phyloP scores from a whole-genome alignment of 2,888 invertebrate species.

The Allolobophora icterica region DNA sequence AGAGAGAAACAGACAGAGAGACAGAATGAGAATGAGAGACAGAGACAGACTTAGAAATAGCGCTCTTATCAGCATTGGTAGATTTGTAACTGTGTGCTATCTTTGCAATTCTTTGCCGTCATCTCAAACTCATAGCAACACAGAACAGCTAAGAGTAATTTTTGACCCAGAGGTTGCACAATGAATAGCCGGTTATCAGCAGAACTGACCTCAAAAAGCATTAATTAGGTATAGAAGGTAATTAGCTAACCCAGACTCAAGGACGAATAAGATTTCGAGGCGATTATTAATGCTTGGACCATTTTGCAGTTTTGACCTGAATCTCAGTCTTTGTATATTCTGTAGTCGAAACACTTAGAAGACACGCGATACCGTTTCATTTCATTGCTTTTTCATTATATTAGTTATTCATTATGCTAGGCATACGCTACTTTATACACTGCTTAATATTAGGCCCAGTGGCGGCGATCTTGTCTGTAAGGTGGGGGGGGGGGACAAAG shows the following conservation, averaged over 20 bases:
- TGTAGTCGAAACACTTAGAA: neutral
- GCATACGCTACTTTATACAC: neutral
- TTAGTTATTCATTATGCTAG: neutral
- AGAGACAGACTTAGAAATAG: neutral
- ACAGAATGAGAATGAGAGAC: neutral
- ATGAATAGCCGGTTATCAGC: neutral
- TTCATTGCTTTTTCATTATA: no score
- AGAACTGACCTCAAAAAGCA: neutral
- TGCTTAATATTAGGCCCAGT: neutral
- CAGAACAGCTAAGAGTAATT: neutral
- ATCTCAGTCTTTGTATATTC: neutral
- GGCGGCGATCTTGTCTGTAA: no score
- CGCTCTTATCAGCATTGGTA: neutral
- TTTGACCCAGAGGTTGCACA: neutral
- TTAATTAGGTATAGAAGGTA: neutral
- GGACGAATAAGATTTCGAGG: neutral
- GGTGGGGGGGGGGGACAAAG: no score
- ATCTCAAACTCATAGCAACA: neutral
- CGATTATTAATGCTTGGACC: neutral
- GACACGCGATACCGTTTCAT: no score
- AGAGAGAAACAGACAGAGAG: no score
- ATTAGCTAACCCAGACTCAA: neutral
- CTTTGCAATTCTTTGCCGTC: slow-evolving; percentile 5
- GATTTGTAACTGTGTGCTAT: neutral
- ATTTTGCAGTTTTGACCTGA: neutral